Evolutionary conservation across 2,797 vertebrate species (phyloP), one percentile per base, ranked within the genome.

Genomic region (Paguma larvata): DNA sequence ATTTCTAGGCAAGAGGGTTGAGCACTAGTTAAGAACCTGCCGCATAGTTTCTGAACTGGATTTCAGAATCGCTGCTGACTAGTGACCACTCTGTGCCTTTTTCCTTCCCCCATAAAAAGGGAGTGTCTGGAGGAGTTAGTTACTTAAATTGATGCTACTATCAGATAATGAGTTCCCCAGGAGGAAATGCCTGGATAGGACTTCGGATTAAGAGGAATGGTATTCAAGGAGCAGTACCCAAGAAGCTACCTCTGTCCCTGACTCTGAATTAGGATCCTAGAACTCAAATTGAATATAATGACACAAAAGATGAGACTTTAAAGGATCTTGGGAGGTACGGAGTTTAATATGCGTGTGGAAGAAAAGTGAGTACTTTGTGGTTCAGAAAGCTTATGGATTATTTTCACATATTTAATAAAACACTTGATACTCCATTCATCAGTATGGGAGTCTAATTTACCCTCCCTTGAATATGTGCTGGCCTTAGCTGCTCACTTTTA

Each of bases 231-330:
- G 5, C 15, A 27, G 11, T 21, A 34, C 6, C 18, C n/a, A 75
- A 41, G 34, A 78, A 85, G 4, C 6, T 2, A 62, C 14, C 79
- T 51, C 5, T 38, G 4, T 32, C 7, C 13, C 32, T 80, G 3
- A 56, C 51, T 89, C 27, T 93, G 19, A 79, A 46, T 85, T 79
- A 85, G 6, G 16, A 68, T 63, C 56, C 34, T 83, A 25, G 94
- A 65, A 9, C 15, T 88, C 30, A 51, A 27, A 78, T 0, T 19
- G 73, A 44, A 44, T 3, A 32, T 83, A 8, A n/a, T 15, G 19
- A 41, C 19, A 2, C 27, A n/a, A n/a, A 5, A 46, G 19, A 7
- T 16, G 0, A 82, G 2, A 15, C 9, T 15, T 78, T 2, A 4
- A n/a, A 86, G 10, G 13, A 44, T 48, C 8, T 91, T 32, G 16